These are phyloP conservation scores for Oryzias dopingdopingensis DNA, from an alignment of 2,797 vertebrate species.

Conservation along the genomic window DNA sequence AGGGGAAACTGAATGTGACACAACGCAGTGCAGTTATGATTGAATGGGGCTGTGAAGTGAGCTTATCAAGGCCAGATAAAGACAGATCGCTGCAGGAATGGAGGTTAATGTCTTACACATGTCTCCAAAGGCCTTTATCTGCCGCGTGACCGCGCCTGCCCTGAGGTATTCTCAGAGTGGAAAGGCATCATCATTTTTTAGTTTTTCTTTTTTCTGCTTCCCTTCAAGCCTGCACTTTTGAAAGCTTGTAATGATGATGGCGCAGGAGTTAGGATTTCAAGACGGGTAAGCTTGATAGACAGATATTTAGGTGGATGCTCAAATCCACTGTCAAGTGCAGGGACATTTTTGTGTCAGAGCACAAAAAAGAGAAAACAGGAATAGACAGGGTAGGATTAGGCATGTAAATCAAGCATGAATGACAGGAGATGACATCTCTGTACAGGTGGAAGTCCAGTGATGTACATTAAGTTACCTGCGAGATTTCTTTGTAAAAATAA, in stretches of 20 bases:
- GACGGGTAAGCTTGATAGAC: constrained; percentile 53
- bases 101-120: constrained; percentile 69
- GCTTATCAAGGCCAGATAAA: constrained; percentile 77
- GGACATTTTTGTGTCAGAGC: constrained; percentile 34
- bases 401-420: constrained; percentile 65
- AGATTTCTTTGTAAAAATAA: constrained; percentile 1
- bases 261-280: constrained; percentile 37
- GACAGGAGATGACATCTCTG: constrained; percentile 68
- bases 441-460: constrained; percentile 56
- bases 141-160: constrained; percentile 45
- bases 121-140: constrained; percentile 65
- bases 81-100: constrained; percentile 55
- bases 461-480: constrained; percentile 33
- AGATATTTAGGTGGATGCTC: constrained; percentile 47
- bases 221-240: constrained; percentile 29
- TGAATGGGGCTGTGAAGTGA: constrained; percentile 67
- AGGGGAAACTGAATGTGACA: constrained; percentile 71
- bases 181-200: constrained; percentile 49
- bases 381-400: constrained; percentile 60
- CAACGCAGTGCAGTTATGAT: constrained; percentile 68
- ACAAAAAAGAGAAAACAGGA: constrained; percentile 40
- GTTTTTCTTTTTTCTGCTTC: constrained; percentile 6
- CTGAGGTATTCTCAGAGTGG: constrained; percentile 38
- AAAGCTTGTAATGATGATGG: constrained; percentile 31
- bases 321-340: constrained; percentile 51